Conservation (phyloP, 2,113 vertebrate genomes). For the Pseudopodoces humilis region DNA sequence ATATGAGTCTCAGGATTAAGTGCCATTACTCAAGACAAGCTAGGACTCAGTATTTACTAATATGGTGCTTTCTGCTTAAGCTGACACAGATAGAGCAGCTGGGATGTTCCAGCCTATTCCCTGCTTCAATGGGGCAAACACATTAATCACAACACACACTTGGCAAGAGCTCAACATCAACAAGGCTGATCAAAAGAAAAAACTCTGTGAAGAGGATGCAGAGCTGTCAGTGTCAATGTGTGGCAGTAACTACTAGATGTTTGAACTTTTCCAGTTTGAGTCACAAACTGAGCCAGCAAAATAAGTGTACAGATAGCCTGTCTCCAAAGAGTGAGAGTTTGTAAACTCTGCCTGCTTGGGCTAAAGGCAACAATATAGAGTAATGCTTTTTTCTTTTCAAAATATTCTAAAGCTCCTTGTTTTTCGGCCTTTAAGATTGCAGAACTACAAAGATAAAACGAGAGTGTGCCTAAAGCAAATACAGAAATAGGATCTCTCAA, state of each 20-base stretch:
- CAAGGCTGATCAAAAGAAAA: neutral
- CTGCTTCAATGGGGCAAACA: neutral
- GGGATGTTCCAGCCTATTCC: neutral
- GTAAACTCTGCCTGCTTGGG: neutral
- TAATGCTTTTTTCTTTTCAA: neutral
- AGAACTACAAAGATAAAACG: neutral
- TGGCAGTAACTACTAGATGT: neutral
- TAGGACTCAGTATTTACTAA: neutral
- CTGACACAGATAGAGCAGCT: neutral
- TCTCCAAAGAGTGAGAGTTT: neutral
- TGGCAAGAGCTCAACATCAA: neutral
- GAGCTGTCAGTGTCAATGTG: neutral
- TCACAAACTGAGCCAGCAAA: neutral
- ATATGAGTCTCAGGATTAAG: neutral
- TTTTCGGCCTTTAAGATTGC: neutral
- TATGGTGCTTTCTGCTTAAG: neutral
- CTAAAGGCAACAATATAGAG: neutral
- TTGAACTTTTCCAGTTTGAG: neutral
- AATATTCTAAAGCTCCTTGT: neutral
- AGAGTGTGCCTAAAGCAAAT: neutral
- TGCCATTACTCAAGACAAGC: neutral
- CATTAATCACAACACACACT: neutral
- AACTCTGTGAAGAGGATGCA: neutral
- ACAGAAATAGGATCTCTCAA: constrained; percentile 6
- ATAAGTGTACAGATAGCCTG: neutral